phyloP scores from a whole-genome alignment of 2,113 vertebrate genomes.

The Callipepla squamata region DNA sequence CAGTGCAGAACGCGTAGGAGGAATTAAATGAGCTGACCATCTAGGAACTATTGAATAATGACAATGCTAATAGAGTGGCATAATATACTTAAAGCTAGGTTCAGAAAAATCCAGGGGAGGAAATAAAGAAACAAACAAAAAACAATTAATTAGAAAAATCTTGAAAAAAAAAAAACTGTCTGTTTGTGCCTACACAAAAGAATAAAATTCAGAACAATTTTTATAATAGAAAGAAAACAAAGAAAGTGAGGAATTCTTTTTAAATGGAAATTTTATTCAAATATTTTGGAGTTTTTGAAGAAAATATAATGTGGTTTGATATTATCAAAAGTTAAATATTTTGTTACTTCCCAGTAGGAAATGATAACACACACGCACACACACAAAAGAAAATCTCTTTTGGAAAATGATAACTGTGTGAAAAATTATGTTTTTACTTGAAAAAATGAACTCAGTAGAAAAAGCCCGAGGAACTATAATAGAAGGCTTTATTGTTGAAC shows the following conservation, averaged over 20 bases:
- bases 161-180: not conserved
- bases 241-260: not conserved
- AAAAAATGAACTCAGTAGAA: not conserved
- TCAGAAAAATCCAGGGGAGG: not conserved
- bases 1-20: slow-evolving; percentile 1
- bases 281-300: not conserved
- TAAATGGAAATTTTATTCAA: not conserved
- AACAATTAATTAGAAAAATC: not conserved
- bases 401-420: not conserved
- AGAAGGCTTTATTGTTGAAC: not conserved
- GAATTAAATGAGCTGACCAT: not conserved
- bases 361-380: not conserved
- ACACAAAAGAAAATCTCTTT: not conserved
- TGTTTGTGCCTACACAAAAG: not conserved
- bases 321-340: not conserved
- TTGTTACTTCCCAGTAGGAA: not conserved
- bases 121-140: too few relatives aligned
- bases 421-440: not conserved
- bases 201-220: not conserved
- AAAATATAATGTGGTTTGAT: not conserved
- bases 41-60: not conserved
- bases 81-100: not conserved
- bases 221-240: not conserved
- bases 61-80: not conserved
- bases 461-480: not conserved